A percentile compares a stretch with the other conserved stretches of the same genome.
phyloP scores from a whole-genome alignment of 2,797 vertebrate genomes.

The Acomys russatus region DNA sequence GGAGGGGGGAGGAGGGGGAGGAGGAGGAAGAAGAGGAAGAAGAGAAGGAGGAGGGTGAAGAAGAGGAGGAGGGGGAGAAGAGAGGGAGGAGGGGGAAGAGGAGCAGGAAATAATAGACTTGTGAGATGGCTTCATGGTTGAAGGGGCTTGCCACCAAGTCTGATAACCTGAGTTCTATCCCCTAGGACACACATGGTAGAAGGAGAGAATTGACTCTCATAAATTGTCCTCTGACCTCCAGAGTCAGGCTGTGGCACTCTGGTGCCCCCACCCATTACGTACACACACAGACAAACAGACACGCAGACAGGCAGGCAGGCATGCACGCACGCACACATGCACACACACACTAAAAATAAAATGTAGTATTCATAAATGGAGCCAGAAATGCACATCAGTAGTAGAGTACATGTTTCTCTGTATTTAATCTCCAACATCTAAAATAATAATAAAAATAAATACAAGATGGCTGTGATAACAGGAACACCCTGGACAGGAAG shows the following conservation, averaged over 20 bases:
- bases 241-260: not conserved
- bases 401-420: not conserved
- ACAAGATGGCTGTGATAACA: conserved; percentile 59
- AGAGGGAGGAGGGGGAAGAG: not conserved
- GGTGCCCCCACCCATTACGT: too few relatives aligned
- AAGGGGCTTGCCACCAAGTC: not conserved
- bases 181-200: not conserved
- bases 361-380: not conserved
- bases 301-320: too few relatives aligned
- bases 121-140: not conserved
- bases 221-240: not conserved
- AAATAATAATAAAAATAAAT: not conserved
- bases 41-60: not conserved
- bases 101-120: not conserved
- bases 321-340: too few relatives aligned
- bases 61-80: not conserved
- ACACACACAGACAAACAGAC: too few relatives aligned
- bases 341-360: not conserved
- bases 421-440: not conserved
- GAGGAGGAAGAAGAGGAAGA: not conserved
- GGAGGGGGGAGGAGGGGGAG: not conserved
- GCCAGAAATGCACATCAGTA: accelerated
- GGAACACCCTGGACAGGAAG: not conserved
- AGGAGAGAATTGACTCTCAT: not conserved
- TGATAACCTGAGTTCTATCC: not conserved